Base-by-base conservation (phyloP, 2,797 vertebrate species). In the Malacoraja senta region DNA sequence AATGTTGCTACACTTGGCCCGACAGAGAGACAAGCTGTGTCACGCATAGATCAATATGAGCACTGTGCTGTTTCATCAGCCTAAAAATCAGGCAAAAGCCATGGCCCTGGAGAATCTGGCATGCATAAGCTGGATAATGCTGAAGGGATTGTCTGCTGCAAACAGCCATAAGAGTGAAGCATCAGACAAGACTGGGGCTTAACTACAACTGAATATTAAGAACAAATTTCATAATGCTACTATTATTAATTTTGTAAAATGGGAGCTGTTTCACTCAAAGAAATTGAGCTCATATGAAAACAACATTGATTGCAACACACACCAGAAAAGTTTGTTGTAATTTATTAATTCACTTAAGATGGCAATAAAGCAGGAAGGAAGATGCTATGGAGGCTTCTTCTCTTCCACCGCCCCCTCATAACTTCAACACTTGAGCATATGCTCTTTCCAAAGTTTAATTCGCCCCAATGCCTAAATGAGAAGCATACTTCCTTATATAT, bases 21-120 rank as follows among this genome's bases (percentile, higher is more conserved):
- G 95, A 96, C 94, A 96, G 95, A 96, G 94, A 96, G 95, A 95
- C 95, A 96, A 96, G 94, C 96, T 96, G 94, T 96, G 97, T 96
- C 97, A 96, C 95, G 96, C 96, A 96, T 95, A 96, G 96, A 97
- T 97, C 96, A 96, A 97, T 97, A 97, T 96, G 44, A 94, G 94
- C 94, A 95, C 95, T 93, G 95, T 95, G 94, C 72, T 92, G 38
- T 96, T 96, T 97, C 96, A 97, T 97, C 96, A 96, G 96, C 94
- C 94, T 96, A 96, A 95, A 96, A 96, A 96, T 96, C 96, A 96
- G 96, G 96, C 96, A 96, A 96, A 96, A 97, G 96, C 96, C 96
- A 96, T 68, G 96, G 94, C 96, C 96, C 96, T 96, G 94, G 96
- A 97, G 96, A 94, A 95, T 96, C 95, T 94, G 94, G 95, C 94